Conservation (phyloP, 2,888 invertebrate genomes). For the Synergus itoensis region DNA sequence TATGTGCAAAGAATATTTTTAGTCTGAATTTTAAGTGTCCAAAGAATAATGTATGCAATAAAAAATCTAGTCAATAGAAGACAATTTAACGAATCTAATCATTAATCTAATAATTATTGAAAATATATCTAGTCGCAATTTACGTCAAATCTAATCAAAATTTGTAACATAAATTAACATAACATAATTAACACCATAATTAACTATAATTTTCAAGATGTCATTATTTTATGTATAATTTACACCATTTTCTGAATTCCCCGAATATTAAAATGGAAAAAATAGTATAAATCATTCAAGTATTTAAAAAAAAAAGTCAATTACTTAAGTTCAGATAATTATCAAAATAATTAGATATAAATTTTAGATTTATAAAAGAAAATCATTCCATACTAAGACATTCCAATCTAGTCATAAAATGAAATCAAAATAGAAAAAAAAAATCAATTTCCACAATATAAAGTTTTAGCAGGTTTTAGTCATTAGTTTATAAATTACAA, state of each 20-base stretch:
- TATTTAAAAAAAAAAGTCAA: conserved; percentile 5
- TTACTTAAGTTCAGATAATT: neutral
- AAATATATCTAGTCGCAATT: conserved; percentile 44
- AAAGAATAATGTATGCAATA: neutral
- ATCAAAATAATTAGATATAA: neutral
- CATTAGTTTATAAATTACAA: neutral
- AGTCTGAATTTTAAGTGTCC: neutral
- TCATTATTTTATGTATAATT: conserved; percentile 47
- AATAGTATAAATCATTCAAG: conserved; percentile 41
- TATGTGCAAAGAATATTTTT: neutral
- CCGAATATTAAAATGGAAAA: neutral
- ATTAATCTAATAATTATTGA: conserved; percentile 44
- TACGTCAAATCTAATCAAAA: conserved; percentile 32
- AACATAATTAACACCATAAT: neutral
- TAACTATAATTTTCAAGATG: conserved; percentile 45
- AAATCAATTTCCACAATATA: neutral
- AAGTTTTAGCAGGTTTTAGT: neutral
- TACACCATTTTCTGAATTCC: neutral
- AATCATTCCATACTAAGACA: conserved; percentile 29
- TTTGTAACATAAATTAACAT: no score
- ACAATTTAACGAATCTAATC: conserved; percentile 13
- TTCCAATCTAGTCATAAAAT: conserved; percentile 32
- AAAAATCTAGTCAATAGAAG: neutral
- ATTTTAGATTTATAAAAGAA: neutral
- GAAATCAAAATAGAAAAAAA: neutral